Conservation (phyloP, 2,113 vertebrate genomes). For the Lophotis ruficrista region DNA sequence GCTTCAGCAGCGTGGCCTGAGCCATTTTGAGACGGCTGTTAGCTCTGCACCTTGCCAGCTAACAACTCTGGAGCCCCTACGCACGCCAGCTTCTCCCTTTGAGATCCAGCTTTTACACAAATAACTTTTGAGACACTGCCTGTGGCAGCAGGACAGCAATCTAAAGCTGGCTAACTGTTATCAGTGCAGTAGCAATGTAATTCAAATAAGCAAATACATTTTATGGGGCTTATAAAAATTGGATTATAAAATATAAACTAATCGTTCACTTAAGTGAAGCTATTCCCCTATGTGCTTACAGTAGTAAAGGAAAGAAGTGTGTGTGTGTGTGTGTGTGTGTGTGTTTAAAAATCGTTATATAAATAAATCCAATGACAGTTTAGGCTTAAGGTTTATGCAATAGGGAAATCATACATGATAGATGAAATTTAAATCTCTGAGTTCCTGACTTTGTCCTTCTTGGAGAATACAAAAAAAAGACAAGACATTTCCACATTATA, state of each 20-base stretch:
- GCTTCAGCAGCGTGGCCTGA: background rate
- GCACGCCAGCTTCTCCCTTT: background rate
- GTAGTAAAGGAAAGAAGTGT: background rate
- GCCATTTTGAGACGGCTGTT: background rate
- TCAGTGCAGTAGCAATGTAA: background rate
- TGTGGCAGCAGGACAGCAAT: background rate
- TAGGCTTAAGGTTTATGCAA: background rate
- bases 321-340: accelerated
- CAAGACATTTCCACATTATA: background rate
- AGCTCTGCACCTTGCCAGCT: background rate
- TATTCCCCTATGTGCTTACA: background rate
- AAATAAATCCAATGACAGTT: background rate
- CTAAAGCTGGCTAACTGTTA: background rate
- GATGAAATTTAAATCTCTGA: background rate
- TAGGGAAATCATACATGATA: background rate
- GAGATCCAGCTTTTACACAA: background rate
- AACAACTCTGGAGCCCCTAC: background rate
- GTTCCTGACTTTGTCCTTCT: background rate
- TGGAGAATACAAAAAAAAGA: background rate
- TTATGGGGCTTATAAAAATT: background rate
- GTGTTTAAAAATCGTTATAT: background rate
- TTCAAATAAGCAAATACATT: background rate
- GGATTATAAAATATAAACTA: background rate
- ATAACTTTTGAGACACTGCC: background rate
- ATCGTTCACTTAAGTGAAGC: background rate